Evolutionary conservation across 2,888 invertebrate genomes (phyloP).

Genomic region (Noctua comes): DNA sequence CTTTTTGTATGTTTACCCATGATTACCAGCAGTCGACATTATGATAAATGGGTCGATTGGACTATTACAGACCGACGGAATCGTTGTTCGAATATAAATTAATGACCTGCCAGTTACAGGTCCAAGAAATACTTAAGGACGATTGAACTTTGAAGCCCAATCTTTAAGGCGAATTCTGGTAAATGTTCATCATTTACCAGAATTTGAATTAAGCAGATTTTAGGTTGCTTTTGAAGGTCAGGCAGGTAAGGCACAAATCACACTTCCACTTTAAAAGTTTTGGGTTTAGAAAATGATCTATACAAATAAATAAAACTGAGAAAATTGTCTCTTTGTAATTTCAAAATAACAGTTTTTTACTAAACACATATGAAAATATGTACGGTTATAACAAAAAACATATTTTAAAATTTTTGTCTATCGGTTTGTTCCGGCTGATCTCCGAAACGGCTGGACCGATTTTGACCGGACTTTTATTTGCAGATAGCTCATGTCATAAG

Average conservation of each 20-base stretch:
- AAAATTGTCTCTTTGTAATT: too few relatives aligned
- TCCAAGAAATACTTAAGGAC: not conserved
- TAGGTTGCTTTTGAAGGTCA: not conserved
- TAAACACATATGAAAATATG: too few relatives aligned
- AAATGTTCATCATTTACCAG: not conserved
- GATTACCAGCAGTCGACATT: not conserved
- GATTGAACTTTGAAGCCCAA: not conserved
- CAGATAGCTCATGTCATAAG: too few relatives aligned
- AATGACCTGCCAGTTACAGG: constrained; percentile 26
- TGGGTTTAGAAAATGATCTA: not conserved
- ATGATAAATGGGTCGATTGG: not conserved
- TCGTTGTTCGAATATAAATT: constrained; percentile 12
- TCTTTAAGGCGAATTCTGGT: not conserved
- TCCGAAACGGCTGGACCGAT: too few relatives aligned
- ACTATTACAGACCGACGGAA: not conserved
- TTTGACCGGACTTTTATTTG: too few relatives aligned
- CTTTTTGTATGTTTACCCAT: not conserved
- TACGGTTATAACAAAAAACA: too few relatives aligned
- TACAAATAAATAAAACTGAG: not conserved
- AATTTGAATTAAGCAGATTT: not conserved
- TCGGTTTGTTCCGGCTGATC: too few relatives aligned
- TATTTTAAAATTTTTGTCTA: too few relatives aligned
- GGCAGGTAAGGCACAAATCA: not conserved
- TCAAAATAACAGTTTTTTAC: too few relatives aligned
- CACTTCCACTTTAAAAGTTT: not conserved